A percentile compares a stretch with the other conserved stretches of the same genome.
These are phyloP conservation scores for Rhingia rostrata DNA, from an alignment of 2,888 invertebrate genomes.

Conservation along the genomic window DNA sequence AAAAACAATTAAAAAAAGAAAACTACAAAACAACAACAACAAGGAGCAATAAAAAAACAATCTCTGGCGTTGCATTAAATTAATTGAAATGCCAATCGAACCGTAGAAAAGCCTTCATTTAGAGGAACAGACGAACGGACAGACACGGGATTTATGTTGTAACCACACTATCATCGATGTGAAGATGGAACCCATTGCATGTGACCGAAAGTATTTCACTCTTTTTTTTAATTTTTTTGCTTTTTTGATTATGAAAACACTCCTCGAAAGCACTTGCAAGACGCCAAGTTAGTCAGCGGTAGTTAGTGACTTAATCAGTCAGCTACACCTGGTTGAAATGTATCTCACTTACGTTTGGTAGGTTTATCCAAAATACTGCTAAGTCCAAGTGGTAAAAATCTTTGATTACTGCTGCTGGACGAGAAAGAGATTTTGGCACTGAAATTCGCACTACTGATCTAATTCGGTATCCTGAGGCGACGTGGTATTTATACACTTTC, in stretches of 20 bases:
- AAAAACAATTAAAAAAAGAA: conserved; percentile 14
- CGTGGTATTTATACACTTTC: conserved; percentile 73
- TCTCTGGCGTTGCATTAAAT: conserved; percentile 46
- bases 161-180: conserved; percentile 22
- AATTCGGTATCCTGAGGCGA: conserved; percentile 71
- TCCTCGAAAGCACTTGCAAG: conserved; percentile 45
- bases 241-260: conserved; percentile 34
- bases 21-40: conserved; percentile 4
- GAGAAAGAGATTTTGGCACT: conserved; percentile 67
- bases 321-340: neutral
- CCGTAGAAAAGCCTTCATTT: conserved; percentile 31
- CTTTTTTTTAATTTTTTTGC: conserved; percentile 6
- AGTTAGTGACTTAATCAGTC: conserved; percentile 18
- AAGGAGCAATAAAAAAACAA: conserved; percentile 29
- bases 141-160: conserved; percentile 29
- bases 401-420: conserved; percentile 19
- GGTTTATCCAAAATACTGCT: conserved; percentile 54
- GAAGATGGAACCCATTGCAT: conserved; percentile 22
- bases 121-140: conserved; percentile 23
- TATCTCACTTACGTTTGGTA: conserved; percentile 57
- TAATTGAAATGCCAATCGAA: conserved; percentile 67
- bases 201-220: conserved; percentile 18
- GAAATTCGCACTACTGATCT: conserved; percentile 73
- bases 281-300: neutral
- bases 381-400: conserved; percentile 21